Percentiles rank a stretch among this genome's conserved stretches.
These are phyloP conservation scores for Silurus glanis DNA, from an alignment of 2,113 vertebrate genomes.

Conservation along the genomic window DNA sequence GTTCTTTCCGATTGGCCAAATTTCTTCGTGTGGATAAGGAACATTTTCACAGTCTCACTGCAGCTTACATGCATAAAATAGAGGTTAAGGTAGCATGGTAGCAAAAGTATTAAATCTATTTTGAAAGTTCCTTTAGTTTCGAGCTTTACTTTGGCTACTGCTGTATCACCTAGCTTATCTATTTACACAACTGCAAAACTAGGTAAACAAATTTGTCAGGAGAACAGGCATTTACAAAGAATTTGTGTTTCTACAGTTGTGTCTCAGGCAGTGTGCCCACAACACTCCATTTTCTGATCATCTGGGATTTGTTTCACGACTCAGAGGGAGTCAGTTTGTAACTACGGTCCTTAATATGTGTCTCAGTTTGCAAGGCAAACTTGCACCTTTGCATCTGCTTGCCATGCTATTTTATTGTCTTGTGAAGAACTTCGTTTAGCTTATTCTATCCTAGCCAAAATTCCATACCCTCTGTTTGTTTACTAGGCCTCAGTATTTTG, in stretches of 20 bases:
- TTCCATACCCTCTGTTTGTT: background rate
- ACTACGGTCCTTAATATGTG: background rate
- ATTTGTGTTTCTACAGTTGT: background rate
- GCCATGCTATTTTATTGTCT: background rate
- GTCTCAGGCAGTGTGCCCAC: background rate
- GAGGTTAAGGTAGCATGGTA: background rate
- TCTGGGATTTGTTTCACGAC: background rate
- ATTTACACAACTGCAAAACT: background rate
- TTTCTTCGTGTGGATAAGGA: constrained; percentile 3
- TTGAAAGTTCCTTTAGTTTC: background rate
- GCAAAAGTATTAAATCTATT: background rate
- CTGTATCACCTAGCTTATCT: background rate
- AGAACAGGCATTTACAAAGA: background rate
- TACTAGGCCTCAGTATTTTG: background rate
- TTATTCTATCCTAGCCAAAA: background rate
- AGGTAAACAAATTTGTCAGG: background rate
- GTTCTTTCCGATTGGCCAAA: constrained; percentile 2
- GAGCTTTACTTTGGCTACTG: background rate
- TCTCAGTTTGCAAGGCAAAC: background rate
- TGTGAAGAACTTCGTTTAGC: background rate
- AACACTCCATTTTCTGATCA: background rate
- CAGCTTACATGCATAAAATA: background rate
- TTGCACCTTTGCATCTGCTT: background rate
- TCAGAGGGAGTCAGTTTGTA: background rate
- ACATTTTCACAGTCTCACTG: background rate